Evolutionary conservation across 2,113 vertebrate genomes (phyloP).

Genomic region (Potamarius usumacintae): DNA sequence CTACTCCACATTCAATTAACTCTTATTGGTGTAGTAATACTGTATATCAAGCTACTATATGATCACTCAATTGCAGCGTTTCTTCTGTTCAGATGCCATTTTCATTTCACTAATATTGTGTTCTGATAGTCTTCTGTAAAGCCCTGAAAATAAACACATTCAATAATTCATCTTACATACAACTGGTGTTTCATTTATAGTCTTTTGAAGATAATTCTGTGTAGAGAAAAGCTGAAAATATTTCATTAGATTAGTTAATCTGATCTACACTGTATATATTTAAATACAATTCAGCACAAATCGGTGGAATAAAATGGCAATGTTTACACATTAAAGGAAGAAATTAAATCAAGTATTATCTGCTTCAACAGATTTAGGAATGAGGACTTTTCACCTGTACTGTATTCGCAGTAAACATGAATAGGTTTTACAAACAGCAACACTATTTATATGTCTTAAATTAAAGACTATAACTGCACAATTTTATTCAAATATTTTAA

Average conservation of each 20-base stretch:
- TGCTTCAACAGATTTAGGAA: background rate
- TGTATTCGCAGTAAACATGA: no score
- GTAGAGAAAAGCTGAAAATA: background rate
- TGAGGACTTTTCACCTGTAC: no score
- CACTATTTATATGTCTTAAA: no score
- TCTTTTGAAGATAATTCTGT: background rate
- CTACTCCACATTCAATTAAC: no score
- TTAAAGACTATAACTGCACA: background rate
- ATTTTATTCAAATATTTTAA: background rate
- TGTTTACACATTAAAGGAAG: no score
- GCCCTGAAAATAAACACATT: background rate
- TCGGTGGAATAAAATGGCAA: background rate
- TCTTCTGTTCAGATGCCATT: background rate
- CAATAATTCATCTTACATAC: background rate
- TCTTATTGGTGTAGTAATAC: background rate
- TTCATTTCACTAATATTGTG: background rate
- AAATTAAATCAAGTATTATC: no score
- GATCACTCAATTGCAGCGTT: background rate
- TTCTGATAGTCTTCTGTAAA: background rate
- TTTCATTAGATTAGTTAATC: background rate
- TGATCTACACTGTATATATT: background rate
- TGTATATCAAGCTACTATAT: background rate
- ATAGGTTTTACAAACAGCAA: no score
- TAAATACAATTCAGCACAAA: background rate
- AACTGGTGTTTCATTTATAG: background rate